phyloP scores from a whole-genome alignment of 2,797 vertebrate species.

The Pelodytes ibericus region DNA sequence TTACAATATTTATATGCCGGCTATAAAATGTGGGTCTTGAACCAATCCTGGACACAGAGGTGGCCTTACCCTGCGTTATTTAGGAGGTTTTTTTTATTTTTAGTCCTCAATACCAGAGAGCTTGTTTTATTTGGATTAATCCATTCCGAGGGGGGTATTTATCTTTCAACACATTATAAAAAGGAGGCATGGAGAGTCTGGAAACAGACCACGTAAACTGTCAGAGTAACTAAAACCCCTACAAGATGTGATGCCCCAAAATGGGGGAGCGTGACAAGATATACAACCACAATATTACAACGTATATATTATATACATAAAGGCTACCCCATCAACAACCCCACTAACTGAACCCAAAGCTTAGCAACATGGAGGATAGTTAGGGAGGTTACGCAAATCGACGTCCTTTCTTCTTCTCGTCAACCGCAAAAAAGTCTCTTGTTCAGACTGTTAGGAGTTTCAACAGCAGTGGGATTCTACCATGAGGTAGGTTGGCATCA shows the following conservation, averaged over 20 bases:
- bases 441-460: neutral
- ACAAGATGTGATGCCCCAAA: slow-evolving; percentile 25
- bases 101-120: no score
- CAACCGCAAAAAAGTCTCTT: neutral
- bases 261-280: slow-evolving; percentile 38
- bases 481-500: neutral
- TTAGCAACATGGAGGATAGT: neutral
- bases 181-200: neutral
- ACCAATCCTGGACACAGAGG: no score
- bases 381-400: neutral
- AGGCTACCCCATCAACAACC: neutral
- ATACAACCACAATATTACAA: slow-evolving; percentile 55
- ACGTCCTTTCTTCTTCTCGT: neutral
- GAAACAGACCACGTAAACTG: slow-evolving; percentile 1
- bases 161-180: slow-evolving; percentile 6
- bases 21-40: no score
- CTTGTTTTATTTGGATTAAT: no score
- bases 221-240: slow-evolving; percentile 3
- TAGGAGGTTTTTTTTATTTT: no score
- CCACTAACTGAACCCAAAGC: neutral
- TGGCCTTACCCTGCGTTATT: no score
- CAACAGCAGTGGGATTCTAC: neutral
- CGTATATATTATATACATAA: slow-evolving; percentile 56
- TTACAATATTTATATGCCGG: no score
- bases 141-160: neutral